Evolutionary conservation across 2,113 vertebrate genomes (phyloP).

Genomic region (Brienomyrus brachyistius): DNA sequence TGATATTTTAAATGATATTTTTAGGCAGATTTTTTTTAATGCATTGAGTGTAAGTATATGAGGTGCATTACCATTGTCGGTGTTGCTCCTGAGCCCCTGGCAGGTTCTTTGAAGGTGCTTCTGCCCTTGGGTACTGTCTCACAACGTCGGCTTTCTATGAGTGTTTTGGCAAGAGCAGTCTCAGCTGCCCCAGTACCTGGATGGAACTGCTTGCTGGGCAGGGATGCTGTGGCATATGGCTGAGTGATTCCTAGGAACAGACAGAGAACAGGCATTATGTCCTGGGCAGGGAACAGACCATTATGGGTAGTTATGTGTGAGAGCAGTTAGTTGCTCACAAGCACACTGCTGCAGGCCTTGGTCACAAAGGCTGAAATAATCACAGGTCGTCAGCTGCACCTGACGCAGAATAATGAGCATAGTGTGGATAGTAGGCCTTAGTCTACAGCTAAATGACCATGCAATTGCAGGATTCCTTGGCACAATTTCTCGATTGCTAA

Average conservation of each 20-base stretch:
- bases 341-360: too few species aligned
- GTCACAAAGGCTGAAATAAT: neutral
- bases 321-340: neutral
- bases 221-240: neutral
- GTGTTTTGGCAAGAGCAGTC: neutral
- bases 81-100: neutral
- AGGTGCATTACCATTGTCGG: neutral
- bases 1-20: neutral
- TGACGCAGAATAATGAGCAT: neutral
- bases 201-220: neutral
- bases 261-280: neutral
- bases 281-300: neutral
- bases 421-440: neutral
- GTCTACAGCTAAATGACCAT: neutral
- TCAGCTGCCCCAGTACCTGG: neutral
- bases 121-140: neutral
- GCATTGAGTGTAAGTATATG: neutral
- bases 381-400: neutral
- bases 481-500: neutral
- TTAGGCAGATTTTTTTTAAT: neutral
- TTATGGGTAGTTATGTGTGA: constrained; percentile 6
- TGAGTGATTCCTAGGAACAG: neutral
- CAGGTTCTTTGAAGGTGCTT: neutral
- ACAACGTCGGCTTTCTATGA: neutral
- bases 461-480: neutral